These are phyloP conservation scores for Choloepus hoffmanni DNA, from an alignment of 2,113 vertebrate genomes.

Conservation along the genomic window DNA sequence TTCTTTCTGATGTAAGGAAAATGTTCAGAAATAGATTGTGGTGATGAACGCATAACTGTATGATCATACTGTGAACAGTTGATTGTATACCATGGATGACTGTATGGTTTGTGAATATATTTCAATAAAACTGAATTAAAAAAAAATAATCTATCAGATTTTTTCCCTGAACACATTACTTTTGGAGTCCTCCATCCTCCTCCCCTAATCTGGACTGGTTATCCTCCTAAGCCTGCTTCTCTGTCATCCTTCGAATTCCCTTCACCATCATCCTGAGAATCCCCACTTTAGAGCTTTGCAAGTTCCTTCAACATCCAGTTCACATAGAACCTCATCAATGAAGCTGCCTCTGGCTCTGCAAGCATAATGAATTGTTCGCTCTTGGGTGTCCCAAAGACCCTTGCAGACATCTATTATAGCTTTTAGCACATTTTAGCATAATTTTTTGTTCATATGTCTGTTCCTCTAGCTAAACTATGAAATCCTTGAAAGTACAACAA, in stretches of 20 bases:
- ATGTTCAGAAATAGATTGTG: too few relatives aligned
- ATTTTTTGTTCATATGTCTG: background rate
- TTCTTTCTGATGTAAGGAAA: too few relatives aligned
- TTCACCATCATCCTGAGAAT: background rate
- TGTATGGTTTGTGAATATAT: too few relatives aligned
- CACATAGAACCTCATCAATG: background rate
- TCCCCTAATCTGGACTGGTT: background rate
- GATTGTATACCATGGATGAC: too few relatives aligned
- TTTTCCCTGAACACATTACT: background rate
- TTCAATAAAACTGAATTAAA: too few relatives aligned
- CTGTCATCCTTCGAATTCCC: background rate
- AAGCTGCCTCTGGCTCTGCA: background rate
- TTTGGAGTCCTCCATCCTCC: background rate
- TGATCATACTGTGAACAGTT: too few relatives aligned
- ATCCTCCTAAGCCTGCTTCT: background rate
- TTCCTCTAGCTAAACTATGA: conserved; percentile 28
- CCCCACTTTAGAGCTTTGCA: conserved; percentile 30
- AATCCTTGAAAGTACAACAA: background rate
- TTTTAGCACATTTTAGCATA: background rate
- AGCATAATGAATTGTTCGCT: conserved; percentile 22
- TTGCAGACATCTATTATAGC: background rate
- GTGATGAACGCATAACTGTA: too few relatives aligned
- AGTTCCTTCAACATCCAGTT: conserved; percentile 35
- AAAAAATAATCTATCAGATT: background rate
- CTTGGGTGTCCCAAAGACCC: background rate